Evolutionary conservation across 2,113 vertebrate genomes (phyloP), one percentile per base, ranked within the genome.

Genomic region (Merops nubicus): DNA sequence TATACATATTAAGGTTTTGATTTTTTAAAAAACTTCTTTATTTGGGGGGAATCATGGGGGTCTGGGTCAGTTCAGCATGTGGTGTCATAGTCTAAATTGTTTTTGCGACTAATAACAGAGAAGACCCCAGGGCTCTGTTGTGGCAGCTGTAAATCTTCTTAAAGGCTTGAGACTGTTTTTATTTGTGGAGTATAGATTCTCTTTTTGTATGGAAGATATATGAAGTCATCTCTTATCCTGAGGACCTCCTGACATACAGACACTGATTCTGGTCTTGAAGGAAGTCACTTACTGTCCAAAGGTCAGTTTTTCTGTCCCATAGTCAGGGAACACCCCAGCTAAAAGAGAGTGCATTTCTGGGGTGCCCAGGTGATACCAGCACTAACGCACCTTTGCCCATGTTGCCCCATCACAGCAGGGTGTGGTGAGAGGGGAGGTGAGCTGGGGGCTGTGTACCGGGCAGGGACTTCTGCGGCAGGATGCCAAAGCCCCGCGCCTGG

Each of bases 1-100:
- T 97, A 97, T 95, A 92, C 82, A 42, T 97, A 96, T 96, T 97
- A 96, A 93, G 93, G 56, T 96, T 98, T 97, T 93, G 93, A 93
- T 97, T 97, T 97, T 97, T 88, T 83, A 8, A 22, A 94, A 96
- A 94, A 94, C 62, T 62, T 78, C 45, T 76, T 96, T 69, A 70
- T 97, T 53, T 89, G 9, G 63, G 33, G 79, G 31, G 31, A 70
- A 88, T 31, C 11, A 31, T 42, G 31, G 70, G 51, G 63, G 50
- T 85, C 92, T 82, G 59, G 78, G 70, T 77, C 78, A 76, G 26
- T 90, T 91, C 88, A 85, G 68, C 78, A 40, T 84, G 54, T 72
- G 42, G 57, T 77, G 59, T 80, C 73, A n/a, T 15, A 84, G 40
- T 62, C 45, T 45, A 56, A 90, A 87, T 78, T 95, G 63, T 88